Evolutionary conservation across 1,140 invertebrate genomes (phyloP), one percentile per base, ranked within the genome.

Genomic region (Drosophila tsacasi): DNA sequence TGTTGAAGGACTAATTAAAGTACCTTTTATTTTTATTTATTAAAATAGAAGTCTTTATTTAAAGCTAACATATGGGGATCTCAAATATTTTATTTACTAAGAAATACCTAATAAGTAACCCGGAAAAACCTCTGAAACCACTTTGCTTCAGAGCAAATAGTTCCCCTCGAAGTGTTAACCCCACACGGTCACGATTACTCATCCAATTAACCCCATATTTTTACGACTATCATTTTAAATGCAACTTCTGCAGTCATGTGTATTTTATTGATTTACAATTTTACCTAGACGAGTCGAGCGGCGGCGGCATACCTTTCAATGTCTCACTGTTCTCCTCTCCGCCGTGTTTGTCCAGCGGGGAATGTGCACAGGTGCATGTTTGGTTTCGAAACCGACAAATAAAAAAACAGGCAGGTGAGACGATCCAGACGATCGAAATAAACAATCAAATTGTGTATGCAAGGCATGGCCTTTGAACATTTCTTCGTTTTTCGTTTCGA

Each of bases 401-500:
- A 39, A 39, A 8, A 67, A 68, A 73, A 52, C 44, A 44, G 27
- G 50, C 50, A 55, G 46, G 30, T 63, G 63, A 62, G 55, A 40
- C 66, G 46, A 61, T 73, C 71, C 71, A 74, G 57, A 52, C 55
- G 46, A 62, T 44, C 64, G 64, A 79, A 69, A 79, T 83, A 79
- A 83, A 73, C 81, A 81, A 77, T 59, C 67, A 47, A 57, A 89
- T 89, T 87, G 64, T 71, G 84, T 87, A 87, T 87, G 85, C 84
- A 81, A 84, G 73, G 55, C 84, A 62, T 65, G 52, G 76, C 72
- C 62, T 79, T 52, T 73, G 63, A 68, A 74, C 49, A 65, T 39
- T 62, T 67, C 61, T 79, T 32, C 52, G 67, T 37, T 50, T 58
- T 67, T 79, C 30, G 37, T 37, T 42, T 25, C 46, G 63, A 37